A percentile compares a stretch with the other conserved stretches of the same genome.
These are phyloP conservation scores for Drosophila nigromelanica DNA, from an alignment of 1,140 invertebrate species.

Conservation along the genomic window DNA sequence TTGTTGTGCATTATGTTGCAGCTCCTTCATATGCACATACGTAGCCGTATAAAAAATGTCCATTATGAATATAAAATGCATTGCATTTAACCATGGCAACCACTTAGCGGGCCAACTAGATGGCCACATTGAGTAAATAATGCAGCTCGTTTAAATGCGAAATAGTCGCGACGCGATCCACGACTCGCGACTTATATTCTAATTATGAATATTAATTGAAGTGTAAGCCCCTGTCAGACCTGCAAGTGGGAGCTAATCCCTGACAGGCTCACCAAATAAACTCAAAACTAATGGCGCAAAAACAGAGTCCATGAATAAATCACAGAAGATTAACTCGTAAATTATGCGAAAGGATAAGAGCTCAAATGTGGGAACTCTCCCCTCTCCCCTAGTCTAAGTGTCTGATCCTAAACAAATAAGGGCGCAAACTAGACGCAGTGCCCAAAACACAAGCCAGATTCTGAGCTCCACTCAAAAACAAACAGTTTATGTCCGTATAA, in stretches of 20 bases:
- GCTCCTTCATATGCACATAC: constrained; percentile 21
- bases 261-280: constrained; percentile 57
- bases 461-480: constrained; percentile 14
- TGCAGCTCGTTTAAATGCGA: constrained; percentile 48
- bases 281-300: constrained; percentile 74
- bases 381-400: not conserved
- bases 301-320: constrained; percentile 77
- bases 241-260: constrained; percentile 38
- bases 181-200: constrained; percentile 18
- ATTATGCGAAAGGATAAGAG: constrained; percentile 73
- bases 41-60: constrained; percentile 57
- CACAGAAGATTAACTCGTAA: constrained; percentile 75
- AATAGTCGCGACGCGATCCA: constrained; percentile 1
- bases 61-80: constrained; percentile 78
- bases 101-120: constrained; percentile 33
- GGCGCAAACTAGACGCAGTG: constrained; percentile 15
- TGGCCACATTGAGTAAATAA: constrained; percentile 50
- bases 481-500: constrained; percentile 25
- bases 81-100: constrained; percentile 59
- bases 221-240: constrained; percentile 13
- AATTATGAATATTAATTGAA: constrained; percentile 79
- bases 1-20: constrained; percentile 79
- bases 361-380: constrained; percentile 31
- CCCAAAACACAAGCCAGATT: constrained; percentile 17
- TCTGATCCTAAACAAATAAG: constrained; percentile 66